phyloP scores from a whole-genome alignment of 2,113 vertebrate species.

The Paracanthobrama guichenoti region DNA sequence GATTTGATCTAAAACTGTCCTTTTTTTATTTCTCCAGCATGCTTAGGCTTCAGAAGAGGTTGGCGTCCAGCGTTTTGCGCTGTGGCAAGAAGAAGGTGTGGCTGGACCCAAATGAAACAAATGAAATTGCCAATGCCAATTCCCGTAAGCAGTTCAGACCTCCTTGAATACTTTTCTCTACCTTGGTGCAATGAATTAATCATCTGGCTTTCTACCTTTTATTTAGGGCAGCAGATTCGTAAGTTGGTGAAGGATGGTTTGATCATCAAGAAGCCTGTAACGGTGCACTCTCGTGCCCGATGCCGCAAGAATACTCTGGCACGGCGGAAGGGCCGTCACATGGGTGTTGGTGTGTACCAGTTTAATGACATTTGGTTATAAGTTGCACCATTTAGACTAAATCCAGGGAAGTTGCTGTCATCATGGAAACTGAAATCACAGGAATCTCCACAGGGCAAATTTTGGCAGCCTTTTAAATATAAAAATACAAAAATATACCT shows the following conservation, averaged over 20 bases:
- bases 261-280: slow-evolving; percentile 95
- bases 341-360: slow-evolving; percentile 84
- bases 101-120: slow-evolving; percentile 96
- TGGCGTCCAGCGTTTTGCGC: slow-evolving; percentile 93
- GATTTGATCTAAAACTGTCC: background rate
- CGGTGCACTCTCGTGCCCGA: slow-evolving; percentile 92
- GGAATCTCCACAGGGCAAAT: background rate
- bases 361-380: background rate
- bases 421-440: background rate
- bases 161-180: background rate
- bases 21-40: slow-evolving; percentile 72
- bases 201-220: background rate
- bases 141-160: slow-evolving; percentile 77
- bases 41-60: slow-evolving; percentile 96
- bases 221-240: slow-evolving; percentile 91
- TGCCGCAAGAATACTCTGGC: slow-evolving; percentile 97
- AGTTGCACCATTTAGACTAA: background rate
- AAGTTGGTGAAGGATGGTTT: slow-evolving; percentile 96
- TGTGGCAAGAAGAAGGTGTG: slow-evolving; percentile 98
- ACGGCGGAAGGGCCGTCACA: slow-evolving; percentile 93
- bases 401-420: background rate
- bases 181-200: background rate
- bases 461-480: too few species aligned
- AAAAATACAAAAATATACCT: too few species aligned
- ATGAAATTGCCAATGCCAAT: slow-evolving; percentile 96